Conservation (phyloP, 2,888 invertebrate species). For the Pheosia tremula region DNA sequence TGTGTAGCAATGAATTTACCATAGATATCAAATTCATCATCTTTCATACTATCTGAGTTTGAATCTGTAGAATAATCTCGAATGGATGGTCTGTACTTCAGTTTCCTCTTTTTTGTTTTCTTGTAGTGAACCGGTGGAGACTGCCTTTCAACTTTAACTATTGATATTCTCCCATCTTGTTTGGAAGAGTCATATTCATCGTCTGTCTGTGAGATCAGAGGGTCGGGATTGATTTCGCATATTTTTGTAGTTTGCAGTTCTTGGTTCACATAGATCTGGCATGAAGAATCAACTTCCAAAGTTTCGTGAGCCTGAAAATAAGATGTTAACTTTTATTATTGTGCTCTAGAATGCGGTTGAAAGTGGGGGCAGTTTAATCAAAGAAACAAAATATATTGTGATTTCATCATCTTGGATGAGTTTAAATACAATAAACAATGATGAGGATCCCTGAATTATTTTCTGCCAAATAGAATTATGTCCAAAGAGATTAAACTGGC, state of each 20-base stretch:
- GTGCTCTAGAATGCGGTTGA: too few species aligned
- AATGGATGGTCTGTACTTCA: slow-evolving; percentile 43
- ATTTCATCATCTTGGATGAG: too few species aligned
- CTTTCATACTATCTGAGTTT: slow-evolving; percentile 37
- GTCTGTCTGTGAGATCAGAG: slow-evolving; percentile 56
- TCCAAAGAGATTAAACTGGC: too few species aligned
- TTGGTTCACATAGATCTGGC: slow-evolving; percentile 62
- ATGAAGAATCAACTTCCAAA: slow-evolving; percentile 61
- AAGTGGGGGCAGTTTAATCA: too few species aligned
- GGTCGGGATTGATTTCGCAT: slow-evolving; percentile 58
- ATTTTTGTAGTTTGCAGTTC: slow-evolving; percentile 46
- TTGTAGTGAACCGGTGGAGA: slow-evolving; percentile 39
- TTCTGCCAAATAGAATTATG: too few species aligned
- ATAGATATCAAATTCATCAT: slow-evolving; percentile 72
- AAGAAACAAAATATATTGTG: too few species aligned
- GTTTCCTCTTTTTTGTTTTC: slow-evolving; percentile 61
- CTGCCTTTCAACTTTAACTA: slow-evolving; percentile 43
- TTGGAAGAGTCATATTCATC: slow-evolving; percentile 54
- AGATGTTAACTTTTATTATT: not conserved
- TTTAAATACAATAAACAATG: too few species aligned
- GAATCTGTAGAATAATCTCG: slow-evolving; percentile 42
- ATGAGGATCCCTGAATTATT: too few species aligned
- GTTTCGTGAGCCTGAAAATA: slow-evolving; percentile 52
- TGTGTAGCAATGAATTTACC: slow-evolving; percentile 69
- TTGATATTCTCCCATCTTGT: slow-evolving; percentile 35